Conservation (phyloP, 1,140 invertebrate genomes). For the Lepidurus arcticus region DNA sequence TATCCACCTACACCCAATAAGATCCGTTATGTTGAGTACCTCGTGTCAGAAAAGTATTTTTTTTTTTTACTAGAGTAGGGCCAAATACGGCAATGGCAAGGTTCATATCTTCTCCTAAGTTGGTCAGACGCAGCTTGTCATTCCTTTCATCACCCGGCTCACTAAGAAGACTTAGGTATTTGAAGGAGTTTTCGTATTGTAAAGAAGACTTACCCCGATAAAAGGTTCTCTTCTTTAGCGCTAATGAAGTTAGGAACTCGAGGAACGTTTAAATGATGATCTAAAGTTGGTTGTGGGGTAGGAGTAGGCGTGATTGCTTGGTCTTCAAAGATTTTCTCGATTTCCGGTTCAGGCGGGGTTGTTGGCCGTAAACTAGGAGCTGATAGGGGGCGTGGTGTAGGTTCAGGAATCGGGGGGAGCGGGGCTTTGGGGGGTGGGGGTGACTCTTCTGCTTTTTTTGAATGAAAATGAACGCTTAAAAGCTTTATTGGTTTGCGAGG, state of each 20-base stretch:
- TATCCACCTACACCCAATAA: background rate
- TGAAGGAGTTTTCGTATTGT: background rate
- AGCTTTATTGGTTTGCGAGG: background rate
- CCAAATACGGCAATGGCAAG: background rate
- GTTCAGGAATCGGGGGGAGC: background rate
- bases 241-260: background rate
- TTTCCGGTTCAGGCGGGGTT: constrained; percentile 1
- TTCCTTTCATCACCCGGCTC: background rate
- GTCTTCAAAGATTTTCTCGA: background rate
- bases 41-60: too few relatives aligned
- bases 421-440: background rate
- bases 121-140: background rate
- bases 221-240: background rate
- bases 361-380: background rate
- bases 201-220: background rate
- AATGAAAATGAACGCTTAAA: background rate
- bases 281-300: background rate
- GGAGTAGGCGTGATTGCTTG: constrained; percentile 3
- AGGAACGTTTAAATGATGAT: background rate
- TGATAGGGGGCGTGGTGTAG: background rate
- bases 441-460: background rate
- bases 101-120: constrained; percentile 6
- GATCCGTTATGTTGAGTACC: too few relatives aligned
- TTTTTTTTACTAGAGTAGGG: background rate
- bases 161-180: background rate